Percentiles rank a stretch among this genome's conserved stretches.
These are phyloP conservation scores for Bombus cullumanus DNA, from an alignment of 1,140 invertebrate genomes.

Conservation along the genomic window DNA sequence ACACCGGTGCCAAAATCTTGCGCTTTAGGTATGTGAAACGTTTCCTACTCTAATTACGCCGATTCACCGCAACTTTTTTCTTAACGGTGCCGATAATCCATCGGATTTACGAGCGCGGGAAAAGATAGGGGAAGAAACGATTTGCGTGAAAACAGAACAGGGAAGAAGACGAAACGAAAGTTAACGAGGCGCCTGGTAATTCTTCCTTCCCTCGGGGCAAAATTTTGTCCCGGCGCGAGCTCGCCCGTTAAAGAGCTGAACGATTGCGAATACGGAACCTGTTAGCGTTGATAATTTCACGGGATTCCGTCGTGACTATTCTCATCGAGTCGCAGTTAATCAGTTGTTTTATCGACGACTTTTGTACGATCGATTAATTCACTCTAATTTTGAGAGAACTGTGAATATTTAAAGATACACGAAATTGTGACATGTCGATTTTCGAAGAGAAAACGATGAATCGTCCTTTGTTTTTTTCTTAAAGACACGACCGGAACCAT, in stretches of 20 bases:
- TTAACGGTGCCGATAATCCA: neutral
- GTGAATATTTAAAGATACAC: neutral
- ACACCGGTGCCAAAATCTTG: neutral
- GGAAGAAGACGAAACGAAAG: constrained; percentile 28
- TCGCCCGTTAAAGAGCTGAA: constrained; percentile 1
- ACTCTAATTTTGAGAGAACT: neutral
- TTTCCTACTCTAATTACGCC: constrained; percentile 36
- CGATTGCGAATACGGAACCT: constrained; percentile 8
- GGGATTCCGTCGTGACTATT: constrained; percentile 8
- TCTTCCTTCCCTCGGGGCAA: constrained; percentile 33
- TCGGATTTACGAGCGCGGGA: constrained; percentile 31
- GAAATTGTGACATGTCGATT: neutral
- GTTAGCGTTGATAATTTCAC: constrained; percentile 47
- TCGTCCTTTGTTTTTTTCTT: neutral
- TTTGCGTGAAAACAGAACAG: constrained; percentile 5
- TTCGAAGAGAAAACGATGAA: neutral
- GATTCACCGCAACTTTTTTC: constrained; percentile 43
- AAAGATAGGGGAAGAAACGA: constrained; percentile 31
- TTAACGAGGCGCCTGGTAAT: constrained; percentile 53
- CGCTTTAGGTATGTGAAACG: neutral
- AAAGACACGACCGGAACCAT: neutral
- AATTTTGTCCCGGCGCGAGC: constrained; percentile 8
- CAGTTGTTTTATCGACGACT: neutral
- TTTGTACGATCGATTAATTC: constrained; percentile 1
- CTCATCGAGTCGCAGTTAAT: neutral